Evolutionary conservation across 2,113 vertebrate genomes (phyloP).

Genomic region (Sorex araneus): DNA sequence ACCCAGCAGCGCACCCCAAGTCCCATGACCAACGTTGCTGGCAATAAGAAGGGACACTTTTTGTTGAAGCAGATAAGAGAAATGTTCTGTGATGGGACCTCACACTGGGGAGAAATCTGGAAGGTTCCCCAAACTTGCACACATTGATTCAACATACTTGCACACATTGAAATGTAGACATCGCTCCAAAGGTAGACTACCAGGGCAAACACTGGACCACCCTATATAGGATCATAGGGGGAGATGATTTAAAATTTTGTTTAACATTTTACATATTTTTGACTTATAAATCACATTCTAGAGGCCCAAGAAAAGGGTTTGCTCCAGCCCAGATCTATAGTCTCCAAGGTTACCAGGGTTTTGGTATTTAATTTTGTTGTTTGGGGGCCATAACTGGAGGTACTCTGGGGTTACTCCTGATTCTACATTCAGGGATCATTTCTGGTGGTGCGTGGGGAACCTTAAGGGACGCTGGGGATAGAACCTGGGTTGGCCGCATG

Average conservation of each 20-base stretch:
- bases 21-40: not conserved
- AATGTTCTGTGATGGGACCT: not conserved
- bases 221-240: not conserved
- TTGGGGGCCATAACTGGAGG: too few relatives aligned
- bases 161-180: too few relatives aligned
- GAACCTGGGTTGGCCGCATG: too few relatives aligned
- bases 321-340: not conserved
- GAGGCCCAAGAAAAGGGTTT: slow-evolving; percentile 32
- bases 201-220: not conserved
- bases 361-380: not conserved
- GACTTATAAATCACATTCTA: not conserved
- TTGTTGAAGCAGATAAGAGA: not conserved
- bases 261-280: too few relatives aligned
- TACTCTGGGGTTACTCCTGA: too few relatives aligned
- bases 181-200: not conserved
- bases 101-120: slow-evolving; percentile 55
- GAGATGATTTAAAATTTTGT: not conserved
- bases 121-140: slow-evolving; percentile 55
- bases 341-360: not conserved
- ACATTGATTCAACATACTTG: slow-evolving; percentile 34
- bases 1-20: slow-evolving; percentile 10
- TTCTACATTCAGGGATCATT: too few relatives aligned
- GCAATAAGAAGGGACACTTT: not conserved
- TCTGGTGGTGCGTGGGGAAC: too few relatives aligned
- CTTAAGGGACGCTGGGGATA: too few relatives aligned